phyloP scores from a whole-genome alignment of 2,888 invertebrate species.

The Physocephala rufipes region DNA sequence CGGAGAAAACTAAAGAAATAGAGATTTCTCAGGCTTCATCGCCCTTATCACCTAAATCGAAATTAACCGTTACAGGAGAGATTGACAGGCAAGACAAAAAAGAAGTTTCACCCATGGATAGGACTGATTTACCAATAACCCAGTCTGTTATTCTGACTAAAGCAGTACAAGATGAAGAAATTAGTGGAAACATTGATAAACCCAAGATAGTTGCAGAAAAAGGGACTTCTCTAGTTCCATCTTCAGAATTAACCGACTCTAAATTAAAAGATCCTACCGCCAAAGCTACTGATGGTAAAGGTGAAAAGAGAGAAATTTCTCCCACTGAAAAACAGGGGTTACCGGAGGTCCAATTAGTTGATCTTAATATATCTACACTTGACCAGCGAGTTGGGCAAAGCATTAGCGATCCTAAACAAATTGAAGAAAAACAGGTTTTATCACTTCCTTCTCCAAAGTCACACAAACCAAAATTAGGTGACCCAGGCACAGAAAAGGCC shows the following conservation, averaged over 20 bases:
- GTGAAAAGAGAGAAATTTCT: not conserved
- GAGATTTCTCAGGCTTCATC: constrained; percentile 44
- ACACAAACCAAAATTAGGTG: too few species aligned
- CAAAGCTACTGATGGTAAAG: not conserved
- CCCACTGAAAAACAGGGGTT: too few species aligned
- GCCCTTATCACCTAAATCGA: not conserved
- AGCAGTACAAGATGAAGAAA: not conserved
- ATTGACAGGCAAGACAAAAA: not conserved
- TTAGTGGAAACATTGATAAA: not conserved
- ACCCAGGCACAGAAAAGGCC: not conserved
- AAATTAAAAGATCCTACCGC: too few species aligned
- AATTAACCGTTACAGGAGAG: not conserved
- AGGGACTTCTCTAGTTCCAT: too few species aligned
- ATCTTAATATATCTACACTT: too few species aligned
- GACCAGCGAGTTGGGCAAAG: too few species aligned
- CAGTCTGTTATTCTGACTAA: not conserved
- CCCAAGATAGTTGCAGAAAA: not conserved
- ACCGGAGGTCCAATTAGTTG: too few species aligned
- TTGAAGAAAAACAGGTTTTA: too few species aligned
- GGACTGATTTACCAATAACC: not conserved
- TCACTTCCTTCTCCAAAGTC: too few species aligned
- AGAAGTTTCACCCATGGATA: constrained; percentile 43
- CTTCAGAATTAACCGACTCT: too few species aligned
- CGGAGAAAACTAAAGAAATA: constrained; percentile 18
- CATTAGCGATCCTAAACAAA: too few species aligned